Evolutionary conservation across 2,113 vertebrate species (phyloP).

Genomic region (Microtus montanus): DNA sequence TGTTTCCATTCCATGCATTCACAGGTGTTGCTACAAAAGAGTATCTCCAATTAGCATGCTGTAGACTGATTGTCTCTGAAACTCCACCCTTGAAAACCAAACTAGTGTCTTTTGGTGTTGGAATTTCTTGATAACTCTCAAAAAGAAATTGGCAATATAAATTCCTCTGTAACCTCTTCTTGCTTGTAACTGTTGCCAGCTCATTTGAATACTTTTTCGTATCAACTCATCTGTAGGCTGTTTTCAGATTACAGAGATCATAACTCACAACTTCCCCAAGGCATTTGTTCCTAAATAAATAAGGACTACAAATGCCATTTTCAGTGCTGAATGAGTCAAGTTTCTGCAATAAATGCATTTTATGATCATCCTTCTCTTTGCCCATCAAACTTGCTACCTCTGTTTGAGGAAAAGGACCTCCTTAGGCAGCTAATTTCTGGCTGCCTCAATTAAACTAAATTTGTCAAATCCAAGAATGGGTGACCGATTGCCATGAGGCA

Average conservation of each 20-base stretch:
- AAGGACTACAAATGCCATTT: background rate
- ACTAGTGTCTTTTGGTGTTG: background rate
- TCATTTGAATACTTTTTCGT: slow-evolving; percentile 16
- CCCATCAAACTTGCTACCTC: background rate
- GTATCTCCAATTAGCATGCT: background rate
- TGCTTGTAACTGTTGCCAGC: slow-evolving; percentile 6
- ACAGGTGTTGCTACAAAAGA: background rate
- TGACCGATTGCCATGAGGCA: background rate
- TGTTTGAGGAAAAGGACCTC: background rate
- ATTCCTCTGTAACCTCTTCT: background rate
- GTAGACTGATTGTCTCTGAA: background rate
- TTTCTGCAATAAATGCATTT: slow-evolving; percentile 6
- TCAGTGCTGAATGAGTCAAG: slow-evolving; percentile 22
- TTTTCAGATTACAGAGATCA: background rate
- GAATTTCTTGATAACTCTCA: background rate
- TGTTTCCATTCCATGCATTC: background rate
- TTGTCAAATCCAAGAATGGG: background rate
- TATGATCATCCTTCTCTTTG: background rate
- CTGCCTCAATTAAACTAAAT: slow-evolving; percentile 1
- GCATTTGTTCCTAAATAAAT: background rate
- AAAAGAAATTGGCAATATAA: background rate
- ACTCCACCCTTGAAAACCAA: background rate
- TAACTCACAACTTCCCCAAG: slow-evolving; percentile 3
- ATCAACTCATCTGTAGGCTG: background rate
- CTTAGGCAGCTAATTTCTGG: background rate